A percentile compares a stretch with the other conserved stretches of the same genome.
Evolutionary conservation across 2,888 invertebrate genomes (phyloP).

Genomic region (Caenorhabditis sp.): DNA sequence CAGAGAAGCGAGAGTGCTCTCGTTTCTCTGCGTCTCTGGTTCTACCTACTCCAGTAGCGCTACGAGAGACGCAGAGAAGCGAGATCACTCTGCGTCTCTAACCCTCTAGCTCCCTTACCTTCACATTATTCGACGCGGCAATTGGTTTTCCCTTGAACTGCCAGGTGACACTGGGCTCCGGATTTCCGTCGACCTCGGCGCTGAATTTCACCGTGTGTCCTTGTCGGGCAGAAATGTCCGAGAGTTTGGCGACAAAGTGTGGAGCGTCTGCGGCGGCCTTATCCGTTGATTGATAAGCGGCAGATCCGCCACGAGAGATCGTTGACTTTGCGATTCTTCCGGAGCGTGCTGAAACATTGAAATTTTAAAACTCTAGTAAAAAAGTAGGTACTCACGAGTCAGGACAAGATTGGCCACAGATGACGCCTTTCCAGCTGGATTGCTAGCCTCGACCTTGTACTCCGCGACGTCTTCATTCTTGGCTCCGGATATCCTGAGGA

Average conservation of each 20-base stretch:
- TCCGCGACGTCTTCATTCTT: conserved; percentile 95
- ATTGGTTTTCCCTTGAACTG: conserved; percentile 80
- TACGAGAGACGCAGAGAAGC: background rate
- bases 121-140: conserved; percentile 68
- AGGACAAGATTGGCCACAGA: conserved; percentile 84
- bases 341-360: conserved; percentile 69
- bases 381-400: conserved; percentile 66
- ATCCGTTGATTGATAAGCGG: conserved; percentile 49
- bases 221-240: conserved; percentile 79
- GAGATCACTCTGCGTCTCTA: background rate
- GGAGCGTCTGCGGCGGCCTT: conserved; percentile 74
- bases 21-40: background rate
- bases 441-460: conserved; percentile 90
- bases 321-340: conserved; percentile 75
- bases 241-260: conserved; percentile 80
- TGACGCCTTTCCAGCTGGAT: conserved; percentile 85
- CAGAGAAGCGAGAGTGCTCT: background rate
- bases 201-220: conserved; percentile 81
- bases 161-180: conserved; percentile 81
- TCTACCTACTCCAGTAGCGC: no score
- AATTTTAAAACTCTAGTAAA: background rate
- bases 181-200: conserved; percentile 80
- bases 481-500: conserved; percentile 91
- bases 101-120: conserved; percentile 52
- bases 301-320: conserved; percentile 70